A percentile compares a stretch with the other conserved stretches of the same genome.
Evolutionary conservation across 2,113 vertebrate species (phyloP).

Genomic region (human (Homo sapiens)): DNA sequence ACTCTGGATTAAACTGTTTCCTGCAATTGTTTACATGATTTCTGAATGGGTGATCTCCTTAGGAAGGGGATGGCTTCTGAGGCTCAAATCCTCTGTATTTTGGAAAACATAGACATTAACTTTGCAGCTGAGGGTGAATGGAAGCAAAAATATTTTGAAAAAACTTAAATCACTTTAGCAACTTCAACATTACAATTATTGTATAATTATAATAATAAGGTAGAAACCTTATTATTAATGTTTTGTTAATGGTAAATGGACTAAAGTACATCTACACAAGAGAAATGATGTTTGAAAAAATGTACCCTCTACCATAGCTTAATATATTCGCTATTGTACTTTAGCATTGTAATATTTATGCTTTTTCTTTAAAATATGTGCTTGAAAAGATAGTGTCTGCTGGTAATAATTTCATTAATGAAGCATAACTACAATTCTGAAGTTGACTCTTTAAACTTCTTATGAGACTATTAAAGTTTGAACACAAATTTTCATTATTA

Average conservation of each 20-base stretch:
- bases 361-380: neutral
- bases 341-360: too few species aligned
- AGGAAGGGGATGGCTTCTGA: neutral
- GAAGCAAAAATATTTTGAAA: conserved; percentile 4
- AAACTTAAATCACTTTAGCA: neutral
- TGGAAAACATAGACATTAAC: neutral
- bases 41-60: neutral
- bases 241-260: neutral
- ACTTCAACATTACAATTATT: neutral
- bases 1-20: neutral
- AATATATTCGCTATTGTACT: too few species aligned
- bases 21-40: neutral
- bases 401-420: neutral
- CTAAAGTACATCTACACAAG: neutral
- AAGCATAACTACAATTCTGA: neutral
- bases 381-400: neutral
- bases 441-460: neutral
- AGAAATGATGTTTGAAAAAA: neutral
- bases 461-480: neutral
- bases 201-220: too few species aligned
- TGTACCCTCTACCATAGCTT: neutral
- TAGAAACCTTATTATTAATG: neutral
- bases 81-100: neutral
- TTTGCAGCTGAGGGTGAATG: neutral
- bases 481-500: neutral